Evolutionary conservation across 92 coral and sea anemone genomes (phyloP).

Genomic region (Epizoanthus ramosus): DNA sequence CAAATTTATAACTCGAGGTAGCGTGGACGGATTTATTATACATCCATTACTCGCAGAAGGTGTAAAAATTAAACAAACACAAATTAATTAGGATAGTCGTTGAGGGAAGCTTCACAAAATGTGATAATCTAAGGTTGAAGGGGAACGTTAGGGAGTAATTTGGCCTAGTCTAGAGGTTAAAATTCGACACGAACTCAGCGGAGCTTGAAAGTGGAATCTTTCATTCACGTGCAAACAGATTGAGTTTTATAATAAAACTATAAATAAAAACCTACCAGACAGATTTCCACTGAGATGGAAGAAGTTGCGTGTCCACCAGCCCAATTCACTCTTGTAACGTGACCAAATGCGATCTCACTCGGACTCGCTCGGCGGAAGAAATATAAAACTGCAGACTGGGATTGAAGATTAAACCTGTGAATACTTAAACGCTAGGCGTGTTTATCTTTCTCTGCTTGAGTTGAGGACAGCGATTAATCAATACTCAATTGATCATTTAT

Average conservation of each 20-base stretch:
- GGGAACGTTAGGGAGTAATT: background rate
- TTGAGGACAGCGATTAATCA: conserved; percentile 16
- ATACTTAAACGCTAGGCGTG: conserved; percentile 31
- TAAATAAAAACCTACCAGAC: background rate
- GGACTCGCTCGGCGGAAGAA: background rate
- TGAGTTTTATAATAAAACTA: background rate
- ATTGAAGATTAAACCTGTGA: conserved; percentile 13
- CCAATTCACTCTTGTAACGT: background rate
- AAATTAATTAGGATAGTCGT: too few species aligned
- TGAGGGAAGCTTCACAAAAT: too few species aligned
- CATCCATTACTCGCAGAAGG: too few species aligned
- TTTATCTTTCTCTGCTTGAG: conserved; percentile 12
- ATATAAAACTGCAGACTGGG: background rate
- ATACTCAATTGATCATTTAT: conserved; percentile 13
- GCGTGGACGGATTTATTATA: background rate
- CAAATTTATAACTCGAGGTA: background rate
- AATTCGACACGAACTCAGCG: background rate
- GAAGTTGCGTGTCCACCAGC: background rate
- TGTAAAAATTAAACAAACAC: too few species aligned
- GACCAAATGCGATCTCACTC: background rate
- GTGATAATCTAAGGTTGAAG: too few species aligned
- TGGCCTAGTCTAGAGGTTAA: background rate
- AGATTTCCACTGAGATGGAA: background rate
- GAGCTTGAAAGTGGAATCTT: too few species aligned
- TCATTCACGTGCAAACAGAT: background rate